A percentile compares a stretch with the other conserved stretches of the same genome.
Evolutionary conservation across 2,113 vertebrate genomes (phyloP).

Genomic region (Semnopithecus entellus): DNA sequence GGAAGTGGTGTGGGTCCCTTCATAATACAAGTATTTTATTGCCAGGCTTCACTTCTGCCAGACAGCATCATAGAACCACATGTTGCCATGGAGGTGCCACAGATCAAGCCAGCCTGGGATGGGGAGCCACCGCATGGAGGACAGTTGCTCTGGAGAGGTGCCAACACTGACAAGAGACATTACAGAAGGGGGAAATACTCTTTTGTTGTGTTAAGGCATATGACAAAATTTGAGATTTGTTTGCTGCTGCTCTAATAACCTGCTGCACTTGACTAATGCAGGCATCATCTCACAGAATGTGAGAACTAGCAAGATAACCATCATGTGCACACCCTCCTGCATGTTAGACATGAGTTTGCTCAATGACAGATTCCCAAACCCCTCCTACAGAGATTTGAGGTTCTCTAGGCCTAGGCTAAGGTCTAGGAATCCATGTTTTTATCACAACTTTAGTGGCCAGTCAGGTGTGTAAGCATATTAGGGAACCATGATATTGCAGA

Average conservation of each 20-base stretch:
- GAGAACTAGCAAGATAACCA: background rate
- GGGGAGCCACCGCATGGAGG: background rate
- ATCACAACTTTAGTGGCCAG: background rate
- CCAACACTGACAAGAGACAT: background rate
- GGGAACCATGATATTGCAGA: background rate
- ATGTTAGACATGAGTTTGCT: background rate
- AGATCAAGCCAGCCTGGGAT: background rate
- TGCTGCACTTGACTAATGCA: background rate
- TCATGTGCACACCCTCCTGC: background rate
- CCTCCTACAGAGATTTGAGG: background rate
- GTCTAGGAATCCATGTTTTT: background rate
- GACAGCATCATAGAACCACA: background rate
- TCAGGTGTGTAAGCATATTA: background rate
- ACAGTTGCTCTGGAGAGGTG: background rate
- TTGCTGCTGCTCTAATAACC: background rate
- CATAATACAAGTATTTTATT: too few relatives aligned
- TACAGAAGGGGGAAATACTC: background rate
- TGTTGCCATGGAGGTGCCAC: rapidly evolving
- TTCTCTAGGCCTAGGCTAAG: background rate
- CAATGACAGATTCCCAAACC: background rate
- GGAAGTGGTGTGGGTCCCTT: background rate
- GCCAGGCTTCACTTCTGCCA: too few relatives aligned
- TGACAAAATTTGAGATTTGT: background rate
- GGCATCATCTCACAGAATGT: rapidly evolving
- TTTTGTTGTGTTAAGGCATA: too few relatives aligned